Evolutionary conservation across 2,113 vertebrate genomes (phyloP).

Genomic region (Zosterops pallidus): DNA sequence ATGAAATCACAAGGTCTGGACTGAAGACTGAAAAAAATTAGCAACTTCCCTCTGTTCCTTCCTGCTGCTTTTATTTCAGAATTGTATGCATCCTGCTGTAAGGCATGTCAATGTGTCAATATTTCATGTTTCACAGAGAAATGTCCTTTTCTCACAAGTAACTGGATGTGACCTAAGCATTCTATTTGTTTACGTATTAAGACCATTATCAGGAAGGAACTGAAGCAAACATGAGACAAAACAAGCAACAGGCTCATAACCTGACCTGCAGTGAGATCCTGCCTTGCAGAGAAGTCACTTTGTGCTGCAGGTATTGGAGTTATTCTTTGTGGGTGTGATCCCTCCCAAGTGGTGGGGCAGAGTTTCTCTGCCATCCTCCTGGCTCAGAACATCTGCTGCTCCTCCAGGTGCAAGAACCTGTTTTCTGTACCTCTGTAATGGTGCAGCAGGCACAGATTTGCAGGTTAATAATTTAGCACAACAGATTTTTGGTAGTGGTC

Average conservation of each 20-base stretch:
- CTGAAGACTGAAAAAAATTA: constrained; percentile 11
- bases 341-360: not conserved
- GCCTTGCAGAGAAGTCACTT: not conserved
- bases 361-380: not conserved
- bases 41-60: constrained; percentile 42
- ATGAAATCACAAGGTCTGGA: constrained; percentile 7
- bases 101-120: not conserved
- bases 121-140: not conserved
- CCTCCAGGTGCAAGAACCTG: not conserved
- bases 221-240: not conserved
- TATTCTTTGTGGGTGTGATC: not conserved
- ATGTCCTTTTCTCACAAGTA: not conserved
- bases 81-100: constrained; percentile 1
- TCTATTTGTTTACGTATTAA: not conserved
- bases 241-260: not conserved
- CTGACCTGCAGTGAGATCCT: not conserved
- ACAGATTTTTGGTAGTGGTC: not conserved
- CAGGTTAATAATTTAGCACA: not conserved
- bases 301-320: not conserved
- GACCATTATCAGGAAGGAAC: not conserved
- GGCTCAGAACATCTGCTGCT: not conserved
- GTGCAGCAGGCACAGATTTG: not conserved
- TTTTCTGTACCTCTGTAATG: not conserved
- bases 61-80: constrained; percentile 37
- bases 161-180: constrained; percentile 23